Evolutionary conservation across 2,888 invertebrate genomes (phyloP).

Genomic region (Pristionchus entomophagus): DNA sequence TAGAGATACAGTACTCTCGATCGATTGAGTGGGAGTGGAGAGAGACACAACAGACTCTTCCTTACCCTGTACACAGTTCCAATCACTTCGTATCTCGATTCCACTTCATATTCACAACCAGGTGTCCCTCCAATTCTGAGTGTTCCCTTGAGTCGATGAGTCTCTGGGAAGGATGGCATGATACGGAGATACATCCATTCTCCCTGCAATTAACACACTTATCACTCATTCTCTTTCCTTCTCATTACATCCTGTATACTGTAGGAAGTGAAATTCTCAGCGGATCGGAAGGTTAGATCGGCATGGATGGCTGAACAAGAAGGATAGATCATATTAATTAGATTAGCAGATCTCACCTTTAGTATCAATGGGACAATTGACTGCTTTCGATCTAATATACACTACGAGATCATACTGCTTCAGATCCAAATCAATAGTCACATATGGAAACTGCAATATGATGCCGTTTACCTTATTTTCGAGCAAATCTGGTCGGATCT

Average conservation of each 20-base stretch:
- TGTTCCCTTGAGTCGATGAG: neutral
- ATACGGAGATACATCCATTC: conserved; percentile 9
- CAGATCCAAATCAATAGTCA: neutral
- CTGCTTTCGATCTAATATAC: neutral
- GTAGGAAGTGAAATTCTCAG: conserved; percentile 10
- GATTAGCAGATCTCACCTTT: neutral
- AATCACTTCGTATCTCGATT: neutral
- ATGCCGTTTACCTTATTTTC: neutral
- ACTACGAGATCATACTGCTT: neutral
- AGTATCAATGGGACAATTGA: neutral
- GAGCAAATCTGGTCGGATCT: no score
- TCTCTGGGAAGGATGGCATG: neutral
- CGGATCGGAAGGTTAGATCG: conserved; percentile 2
- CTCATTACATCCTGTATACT: neutral
- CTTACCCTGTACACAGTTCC: neutral
- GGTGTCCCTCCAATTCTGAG: conserved; percentile 1
- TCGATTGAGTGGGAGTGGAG: neutral
- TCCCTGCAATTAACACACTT: neutral
- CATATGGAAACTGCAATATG: conserved; percentile 5
- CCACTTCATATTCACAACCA: conserved; percentile 41
- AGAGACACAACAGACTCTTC: neutral
- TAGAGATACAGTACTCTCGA: neutral
- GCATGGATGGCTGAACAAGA: neutral
- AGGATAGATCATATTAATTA: neutral
- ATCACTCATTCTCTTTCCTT: neutral